phyloP scores from a whole-genome alignment of 2,888 invertebrate genomes.

The Scaptodrosophila latifasciaeformis region DNA sequence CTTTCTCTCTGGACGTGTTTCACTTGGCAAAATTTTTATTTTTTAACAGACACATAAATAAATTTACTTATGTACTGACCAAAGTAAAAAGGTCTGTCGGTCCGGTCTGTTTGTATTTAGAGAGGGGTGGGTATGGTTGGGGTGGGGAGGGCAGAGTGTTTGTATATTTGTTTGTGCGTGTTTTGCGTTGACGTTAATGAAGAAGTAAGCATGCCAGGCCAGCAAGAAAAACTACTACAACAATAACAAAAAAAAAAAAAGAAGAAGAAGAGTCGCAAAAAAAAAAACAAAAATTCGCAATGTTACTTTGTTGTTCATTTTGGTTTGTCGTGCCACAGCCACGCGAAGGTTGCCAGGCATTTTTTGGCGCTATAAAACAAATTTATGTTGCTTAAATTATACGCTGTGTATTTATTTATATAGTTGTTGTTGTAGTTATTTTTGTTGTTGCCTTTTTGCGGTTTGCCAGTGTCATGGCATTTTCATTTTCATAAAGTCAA shows the following conservation, averaged over 20 bases:
- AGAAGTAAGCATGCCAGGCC: too few relatives aligned
- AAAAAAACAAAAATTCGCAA: slow-evolving; percentile 24
- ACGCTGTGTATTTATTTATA: slow-evolving; percentile 20
- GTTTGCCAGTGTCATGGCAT: slow-evolving; percentile 20
- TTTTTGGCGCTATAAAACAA: slow-evolving; percentile 12
- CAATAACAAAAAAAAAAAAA: too few relatives aligned
- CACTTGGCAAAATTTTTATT: too few relatives aligned
- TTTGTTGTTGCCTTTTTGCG: slow-evolving; percentile 16
- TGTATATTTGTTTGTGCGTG: too few relatives aligned
- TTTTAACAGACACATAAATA: too few relatives aligned
- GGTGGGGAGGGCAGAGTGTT: too few relatives aligned
- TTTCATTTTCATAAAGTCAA: slow-evolving; percentile 32
- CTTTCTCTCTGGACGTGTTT: too few relatives aligned
- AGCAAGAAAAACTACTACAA: too few relatives aligned
- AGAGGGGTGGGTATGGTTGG: too few relatives aligned
- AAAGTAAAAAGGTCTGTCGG: slow-evolving; percentile 22
- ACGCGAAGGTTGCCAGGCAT: slow-evolving; percentile 1
- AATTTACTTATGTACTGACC: too few relatives aligned
- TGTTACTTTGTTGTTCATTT: slow-evolving; percentile 8
- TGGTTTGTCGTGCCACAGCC: background rate
- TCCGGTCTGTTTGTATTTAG: too few relatives aligned
- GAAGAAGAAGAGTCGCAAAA: too few relatives aligned
- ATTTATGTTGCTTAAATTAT: slow-evolving; percentile 22
- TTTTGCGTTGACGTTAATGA: slow-evolving; percentile 44
- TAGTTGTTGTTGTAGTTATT: slow-evolving; percentile 26